phyloP scores from a whole-genome alignment of 2,888 invertebrate genomes.

The Creontiades dilutus region DNA sequence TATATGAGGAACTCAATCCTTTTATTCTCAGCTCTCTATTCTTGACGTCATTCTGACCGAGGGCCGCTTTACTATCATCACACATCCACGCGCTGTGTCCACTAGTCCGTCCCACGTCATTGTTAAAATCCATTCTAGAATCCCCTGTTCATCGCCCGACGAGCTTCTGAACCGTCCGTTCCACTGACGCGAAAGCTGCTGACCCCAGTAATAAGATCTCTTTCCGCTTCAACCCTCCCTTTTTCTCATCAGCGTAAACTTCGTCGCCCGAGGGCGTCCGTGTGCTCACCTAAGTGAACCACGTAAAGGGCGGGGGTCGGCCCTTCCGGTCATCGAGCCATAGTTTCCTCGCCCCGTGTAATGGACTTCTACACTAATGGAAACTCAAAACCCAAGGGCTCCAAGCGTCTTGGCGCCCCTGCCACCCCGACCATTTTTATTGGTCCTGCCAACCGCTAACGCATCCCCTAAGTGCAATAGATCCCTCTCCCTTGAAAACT shows the following conservation, averaged over 20 bases:
- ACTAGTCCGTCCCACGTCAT: no score
- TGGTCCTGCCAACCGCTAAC: slow-evolving; percentile 7
- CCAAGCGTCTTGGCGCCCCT: slow-evolving; percentile 47
- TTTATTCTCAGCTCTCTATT: no score
- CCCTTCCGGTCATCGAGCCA: slow-evolving; percentile 46
- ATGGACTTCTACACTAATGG: slow-evolving; percentile 18
- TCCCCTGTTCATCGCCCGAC: no score
- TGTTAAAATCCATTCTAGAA: no score
- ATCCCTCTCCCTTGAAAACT: background rate
- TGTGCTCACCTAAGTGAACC: slow-evolving; percentile 47
- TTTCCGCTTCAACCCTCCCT: background rate
- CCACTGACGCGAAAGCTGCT: background rate
- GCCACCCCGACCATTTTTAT: slow-evolving; percentile 25
- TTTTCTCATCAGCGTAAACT: background rate
- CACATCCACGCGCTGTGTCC: no score
- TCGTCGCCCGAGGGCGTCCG: slow-evolving; percentile 16
- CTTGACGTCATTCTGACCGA: no score
- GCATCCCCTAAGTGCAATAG: slow-evolving; percentile 33
- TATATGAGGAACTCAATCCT: no score
- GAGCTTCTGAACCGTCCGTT: no score
- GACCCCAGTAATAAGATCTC: background rate
- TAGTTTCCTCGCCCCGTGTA: slow-evolving; percentile 22
- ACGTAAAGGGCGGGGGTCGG: slow-evolving; percentile 18
- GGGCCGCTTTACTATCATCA: no score
- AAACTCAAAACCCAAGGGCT: slow-evolving; percentile 18